Base-by-base conservation (phyloP, 2,113 vertebrate genomes). In the Thinocorus orbignyianus region DNA sequence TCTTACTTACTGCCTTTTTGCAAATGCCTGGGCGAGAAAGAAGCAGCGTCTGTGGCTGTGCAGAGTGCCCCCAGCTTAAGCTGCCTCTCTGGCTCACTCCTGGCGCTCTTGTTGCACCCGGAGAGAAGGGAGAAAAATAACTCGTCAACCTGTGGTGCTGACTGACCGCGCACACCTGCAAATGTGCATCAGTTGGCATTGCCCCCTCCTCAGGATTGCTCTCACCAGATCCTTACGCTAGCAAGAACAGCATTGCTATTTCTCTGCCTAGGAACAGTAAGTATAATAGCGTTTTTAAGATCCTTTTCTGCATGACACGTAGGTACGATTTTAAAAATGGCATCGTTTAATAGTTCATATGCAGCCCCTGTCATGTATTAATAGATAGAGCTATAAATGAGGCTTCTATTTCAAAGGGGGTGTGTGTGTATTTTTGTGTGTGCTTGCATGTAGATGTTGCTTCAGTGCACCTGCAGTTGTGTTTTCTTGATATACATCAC, bases 211-310 rank as follows among this genome's bases (percentile, higher is more conserved):
- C 95, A 25, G 83, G 70, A 93, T 79, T 58, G 85, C 94, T 72
- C 83, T 25, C 94, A 88, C 95, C 97, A 87, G 88, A 70, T 85
- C 89, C 96, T 83, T 84, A 54, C 88, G 28, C 76, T 10, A n/a
- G 85, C 88, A 17, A 62, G 66, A 95, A 31, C 69, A 64, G 81
- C 91, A 51, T 83, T 81, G 95, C 88, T 94, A 42, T 88, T 92
- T 79, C 90, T 85, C 93, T 90, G 93, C 95, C 92, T 74, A 44
- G 90, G 91, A 96, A 93, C 88, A 94, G 98, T 98, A 81, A 98
- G 98, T 98, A 92, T 69, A 20, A 85, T 17, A 64, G 87, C 64
- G 31, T 64, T 89, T 92, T 89, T 30, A 18, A 87, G 39, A 6
- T 57, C 46, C 74, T 74, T 89, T 71, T 30, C 70, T 87, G 95